Evolutionary conservation across 1,140 invertebrate genomes (phyloP).

Genomic region (Scaptomyza pallida): DNA sequence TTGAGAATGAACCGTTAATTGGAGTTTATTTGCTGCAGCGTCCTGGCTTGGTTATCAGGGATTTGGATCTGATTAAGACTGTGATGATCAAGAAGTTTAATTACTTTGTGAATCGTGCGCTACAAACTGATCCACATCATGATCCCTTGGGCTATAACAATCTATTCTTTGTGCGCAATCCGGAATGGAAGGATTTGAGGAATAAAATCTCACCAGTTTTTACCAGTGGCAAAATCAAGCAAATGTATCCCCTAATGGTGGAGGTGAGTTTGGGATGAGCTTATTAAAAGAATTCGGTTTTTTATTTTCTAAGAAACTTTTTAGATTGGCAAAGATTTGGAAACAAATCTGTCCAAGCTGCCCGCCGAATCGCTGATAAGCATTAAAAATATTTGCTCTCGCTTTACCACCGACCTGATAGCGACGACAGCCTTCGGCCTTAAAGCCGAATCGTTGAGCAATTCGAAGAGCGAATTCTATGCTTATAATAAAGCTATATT

Average conservation of each 20-base stretch:
- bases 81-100: constrained; percentile 85
- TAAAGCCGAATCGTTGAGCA: constrained; percentile 85
- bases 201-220: constrained; percentile 85
- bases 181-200: constrained; percentile 85
- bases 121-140: constrained; percentile 57
- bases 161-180: constrained; percentile 66
- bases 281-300: too few species aligned
- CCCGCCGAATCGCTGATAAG: constrained; percentile 14
- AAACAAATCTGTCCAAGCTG: constrained; percentile 28
- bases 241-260: too few species aligned
- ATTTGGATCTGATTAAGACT: constrained; percentile 85
- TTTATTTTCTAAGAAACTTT: background rate
- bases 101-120: constrained; percentile 63
- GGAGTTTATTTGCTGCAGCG: constrained; percentile 82
- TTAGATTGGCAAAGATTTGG: constrained; percentile 67
- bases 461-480: constrained; percentile 84
- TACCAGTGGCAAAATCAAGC: constrained; percentile 56
- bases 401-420: constrained; percentile 87
- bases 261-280: background rate
- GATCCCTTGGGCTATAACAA: constrained; percentile 67
- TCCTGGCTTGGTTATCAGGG: constrained; percentile 84
- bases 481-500: constrained; percentile 84
- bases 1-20: constrained; percentile 62
- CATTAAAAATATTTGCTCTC: constrained; percentile 83
- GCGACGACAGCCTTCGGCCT: constrained; percentile 86